Percentiles rank a stretch among this genome's conserved stretches.
Evolutionary conservation across 1,140 invertebrate species (phyloP).

Genomic region (Cyrtorhinus lividipennis): DNA sequence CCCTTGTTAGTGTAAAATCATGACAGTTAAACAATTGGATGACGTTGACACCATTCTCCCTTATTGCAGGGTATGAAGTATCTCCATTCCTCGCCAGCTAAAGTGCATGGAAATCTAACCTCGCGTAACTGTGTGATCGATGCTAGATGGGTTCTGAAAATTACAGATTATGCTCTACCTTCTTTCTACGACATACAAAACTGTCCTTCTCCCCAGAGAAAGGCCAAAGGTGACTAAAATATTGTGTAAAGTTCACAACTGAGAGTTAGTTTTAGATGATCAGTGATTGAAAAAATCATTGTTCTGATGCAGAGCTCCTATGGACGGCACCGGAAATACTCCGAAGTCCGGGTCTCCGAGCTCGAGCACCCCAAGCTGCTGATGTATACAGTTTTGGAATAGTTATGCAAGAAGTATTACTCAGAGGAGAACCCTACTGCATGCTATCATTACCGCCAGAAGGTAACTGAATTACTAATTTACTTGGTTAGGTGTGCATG

Average conservation of each 20-base stretch:
- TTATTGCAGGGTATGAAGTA: slow-evolving; percentile 57
- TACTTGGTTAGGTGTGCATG: too few relatives aligned
- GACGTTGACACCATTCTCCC: neutral
- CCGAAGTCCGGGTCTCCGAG: slow-evolving; percentile 41
- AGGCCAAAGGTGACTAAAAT: slow-evolving; percentile 29
- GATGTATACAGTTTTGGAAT: slow-evolving; percentile 88
- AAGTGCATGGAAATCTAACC: slow-evolving; percentile 62
- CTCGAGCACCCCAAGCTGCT: slow-evolving; percentile 57
- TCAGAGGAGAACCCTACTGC: slow-evolving; percentile 72
- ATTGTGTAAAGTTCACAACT: too few relatives aligned
- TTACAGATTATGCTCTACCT: slow-evolving; percentile 66
- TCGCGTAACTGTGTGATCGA: slow-evolving; percentile 78
- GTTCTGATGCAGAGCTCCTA: slow-evolving; percentile 63
- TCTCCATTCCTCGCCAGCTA: slow-evolving; percentile 58
- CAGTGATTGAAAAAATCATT: too few relatives aligned
- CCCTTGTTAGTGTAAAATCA: too few relatives aligned
- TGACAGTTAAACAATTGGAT: too few relatives aligned
- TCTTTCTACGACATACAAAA: slow-evolving; percentile 60
- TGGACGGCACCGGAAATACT: slow-evolving; percentile 85
- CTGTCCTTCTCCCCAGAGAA: slow-evolving; percentile 38
- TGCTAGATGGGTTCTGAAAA: slow-evolving; percentile 72
- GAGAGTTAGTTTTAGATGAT: too few relatives aligned
- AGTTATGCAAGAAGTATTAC: slow-evolving; percentile 80
- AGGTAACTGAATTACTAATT: too few relatives aligned
- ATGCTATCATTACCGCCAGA: slow-evolving; percentile 73